Conservation (phyloP, 1,140 invertebrate genomes). For the Aricia agestis region DNA sequence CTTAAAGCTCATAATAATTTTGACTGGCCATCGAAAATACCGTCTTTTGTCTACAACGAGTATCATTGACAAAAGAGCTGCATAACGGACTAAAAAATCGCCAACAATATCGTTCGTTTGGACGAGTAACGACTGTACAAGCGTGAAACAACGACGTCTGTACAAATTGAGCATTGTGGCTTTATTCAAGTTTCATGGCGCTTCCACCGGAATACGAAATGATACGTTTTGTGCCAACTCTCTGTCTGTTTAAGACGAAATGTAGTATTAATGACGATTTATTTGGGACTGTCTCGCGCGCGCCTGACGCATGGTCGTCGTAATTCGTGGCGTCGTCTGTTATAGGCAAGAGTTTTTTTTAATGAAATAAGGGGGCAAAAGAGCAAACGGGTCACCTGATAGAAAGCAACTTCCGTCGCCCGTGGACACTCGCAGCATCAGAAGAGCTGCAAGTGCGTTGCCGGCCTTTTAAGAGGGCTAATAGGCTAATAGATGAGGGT, state of each 20-base stretch:
- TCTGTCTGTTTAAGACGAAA: not conserved
- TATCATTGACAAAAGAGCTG: not conserved
- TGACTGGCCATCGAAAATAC: too few relatives aligned
- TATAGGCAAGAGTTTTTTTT: too few relatives aligned
- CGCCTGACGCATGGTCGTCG: not conserved
- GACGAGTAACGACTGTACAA: not conserved
- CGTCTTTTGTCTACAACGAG: not conserved
- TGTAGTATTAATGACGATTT: not conserved
- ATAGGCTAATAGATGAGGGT: too few relatives aligned
- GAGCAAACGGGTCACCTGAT: too few relatives aligned
- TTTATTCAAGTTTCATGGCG: constrained; percentile 3
- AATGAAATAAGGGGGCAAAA: too few relatives aligned
- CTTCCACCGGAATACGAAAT: not conserved
- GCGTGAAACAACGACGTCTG: not conserved
- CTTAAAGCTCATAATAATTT: too few relatives aligned
- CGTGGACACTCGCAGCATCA: too few relatives aligned
- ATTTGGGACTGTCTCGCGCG: not conserved
- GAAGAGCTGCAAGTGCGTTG: too few relatives aligned
- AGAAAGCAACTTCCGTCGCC: too few relatives aligned
- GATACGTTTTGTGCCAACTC: not conserved
- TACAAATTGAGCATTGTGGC: constrained; percentile 1
- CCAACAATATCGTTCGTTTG: not conserved
- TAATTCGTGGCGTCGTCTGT: not conserved
- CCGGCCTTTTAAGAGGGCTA: too few relatives aligned
- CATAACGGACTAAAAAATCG: not conserved